These are phyloP conservation scores for Scrobipalpa costella DNA, from an alignment of 2,888 invertebrate species.

Conservation along the genomic window DNA sequence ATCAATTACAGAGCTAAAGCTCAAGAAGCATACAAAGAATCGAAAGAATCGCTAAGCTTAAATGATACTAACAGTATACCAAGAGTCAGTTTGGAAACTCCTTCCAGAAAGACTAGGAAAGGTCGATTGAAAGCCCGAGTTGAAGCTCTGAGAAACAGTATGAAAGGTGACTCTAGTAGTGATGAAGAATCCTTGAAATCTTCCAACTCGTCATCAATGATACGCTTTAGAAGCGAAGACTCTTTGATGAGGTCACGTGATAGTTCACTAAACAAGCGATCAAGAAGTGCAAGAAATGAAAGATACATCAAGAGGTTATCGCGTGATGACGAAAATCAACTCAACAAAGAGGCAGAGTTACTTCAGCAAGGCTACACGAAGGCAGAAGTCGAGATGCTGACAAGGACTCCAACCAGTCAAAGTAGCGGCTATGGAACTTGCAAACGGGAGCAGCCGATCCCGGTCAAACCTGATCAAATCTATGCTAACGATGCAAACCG, in stretches of 20 bases:
- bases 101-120: conserved; percentile 78
- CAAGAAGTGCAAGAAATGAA: conserved; percentile 89
- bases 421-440: conserved; percentile 76
- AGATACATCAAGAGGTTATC: conserved; percentile 89
- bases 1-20: conserved; percentile 68
- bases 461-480: conserved; percentile 62
- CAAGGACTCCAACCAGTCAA: conserved; percentile 77
- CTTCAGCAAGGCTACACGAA: conserved; percentile 76
- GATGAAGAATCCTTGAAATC: conserved; percentile 87
- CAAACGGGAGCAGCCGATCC: conserved; percentile 69
- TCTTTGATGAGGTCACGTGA: conserved; percentile 82
- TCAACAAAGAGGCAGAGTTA: conserved; percentile 79
- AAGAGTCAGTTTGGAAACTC: conserved; percentile 75
- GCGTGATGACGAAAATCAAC: conserved; percentile 83
- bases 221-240: conserved; percentile 86
- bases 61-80: conserved; percentile 67
- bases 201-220: conserved; percentile 83
- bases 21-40: conserved; percentile 60
- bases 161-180: conserved; percentile 84
- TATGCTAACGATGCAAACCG: conserved; percentile 58
- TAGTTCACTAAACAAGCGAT: conserved; percentile 82
- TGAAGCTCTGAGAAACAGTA: conserved; percentile 83
- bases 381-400: conserved; percentile 78
- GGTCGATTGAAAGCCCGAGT: conserved; percentile 84
- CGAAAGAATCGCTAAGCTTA: conserved; percentile 66